phyloP scores from a whole-genome alignment of 2,797 vertebrate species.

The Liasis olivaceus region DNA sequence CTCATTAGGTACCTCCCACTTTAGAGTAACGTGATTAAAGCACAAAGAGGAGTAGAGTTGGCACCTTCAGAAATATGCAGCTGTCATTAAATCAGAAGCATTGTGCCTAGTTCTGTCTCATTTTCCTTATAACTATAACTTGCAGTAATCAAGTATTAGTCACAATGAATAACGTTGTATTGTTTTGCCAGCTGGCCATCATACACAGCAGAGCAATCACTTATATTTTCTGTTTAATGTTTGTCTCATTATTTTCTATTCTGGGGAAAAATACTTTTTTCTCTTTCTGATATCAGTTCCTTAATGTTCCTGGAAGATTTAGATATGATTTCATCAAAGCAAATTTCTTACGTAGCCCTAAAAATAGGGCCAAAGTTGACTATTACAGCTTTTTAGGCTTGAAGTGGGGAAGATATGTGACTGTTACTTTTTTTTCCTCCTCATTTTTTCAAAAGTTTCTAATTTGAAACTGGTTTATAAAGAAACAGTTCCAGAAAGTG shows the following conservation, averaged over 20 bases:
- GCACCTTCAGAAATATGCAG: not conserved
- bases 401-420: slow-evolving; percentile 32
- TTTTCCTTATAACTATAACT: not conserved
- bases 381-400: slow-evolving; percentile 14
- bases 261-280: slow-evolving; percentile 10
- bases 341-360: slow-evolving; percentile 40
- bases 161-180: not conserved
- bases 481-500: too few relatives aligned
- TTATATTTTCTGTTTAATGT: not conserved
- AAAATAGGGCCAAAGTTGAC: slow-evolving; percentile 57
- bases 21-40: not conserved
- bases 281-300: slow-evolving; percentile 54
- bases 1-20: not conserved
- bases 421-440: not conserved
- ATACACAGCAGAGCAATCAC: not conserved
- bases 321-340: slow-evolving; percentile 28
- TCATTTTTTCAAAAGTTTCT: not conserved
- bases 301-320: slow-evolving; percentile 61
- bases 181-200: not conserved
- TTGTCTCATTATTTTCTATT: not conserved
- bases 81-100: not conserved
- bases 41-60: not conserved
- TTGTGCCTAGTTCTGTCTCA: not conserved
- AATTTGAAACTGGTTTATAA: not conserved
- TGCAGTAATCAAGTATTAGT: not conserved